Percentiles rank a stretch among this genome's conserved stretches.
These are phyloP conservation scores for Stigmatopora nigra DNA, from an alignment of 2,113 vertebrate genomes.

Conservation along the genomic window DNA sequence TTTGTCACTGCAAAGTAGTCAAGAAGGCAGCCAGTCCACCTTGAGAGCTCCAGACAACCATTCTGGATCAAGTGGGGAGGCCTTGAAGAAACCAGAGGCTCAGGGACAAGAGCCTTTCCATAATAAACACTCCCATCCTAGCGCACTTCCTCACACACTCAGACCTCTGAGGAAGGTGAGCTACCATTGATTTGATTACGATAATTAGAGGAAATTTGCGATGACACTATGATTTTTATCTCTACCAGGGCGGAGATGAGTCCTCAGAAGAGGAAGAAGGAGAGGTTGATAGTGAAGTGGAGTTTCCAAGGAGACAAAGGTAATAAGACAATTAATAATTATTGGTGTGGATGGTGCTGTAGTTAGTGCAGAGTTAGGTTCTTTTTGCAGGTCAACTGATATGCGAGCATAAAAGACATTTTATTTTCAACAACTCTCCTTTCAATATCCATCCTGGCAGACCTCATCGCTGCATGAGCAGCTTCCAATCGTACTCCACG, in stretches of 20 bases:
- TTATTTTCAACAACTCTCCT: not conserved
- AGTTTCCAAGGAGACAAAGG: slow-evolving; percentile 96
- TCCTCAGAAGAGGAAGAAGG: slow-evolving; percentile 98
- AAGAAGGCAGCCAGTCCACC: slow-evolving; percentile 46
- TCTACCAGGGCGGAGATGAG: slow-evolving; percentile 82
- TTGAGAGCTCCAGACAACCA: slow-evolving; percentile 39
- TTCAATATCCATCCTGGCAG: slow-evolving; percentile 48
- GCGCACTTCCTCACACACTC: slow-evolving; percentile 74
- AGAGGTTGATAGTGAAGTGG: slow-evolving; percentile 97
- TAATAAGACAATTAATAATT: slow-evolving; percentile 53
- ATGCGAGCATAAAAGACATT: not conserved
- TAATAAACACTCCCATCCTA: slow-evolving; percentile 63
- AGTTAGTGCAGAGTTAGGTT: no score
- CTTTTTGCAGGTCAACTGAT: no score
- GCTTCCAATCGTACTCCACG: slow-evolving; percentile 96
- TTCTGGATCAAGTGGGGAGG: slow-evolving; percentile 42
- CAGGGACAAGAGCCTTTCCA: slow-evolving; percentile 62
- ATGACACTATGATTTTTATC: slow-evolving; percentile 13
- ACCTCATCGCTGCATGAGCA: slow-evolving; percentile 91
- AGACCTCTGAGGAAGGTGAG: slow-evolving; percentile 86
- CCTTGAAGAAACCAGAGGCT: slow-evolving; percentile 39
- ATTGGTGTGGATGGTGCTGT: not conserved
- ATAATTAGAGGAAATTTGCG: slow-evolving; percentile 14
- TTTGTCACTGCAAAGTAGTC: slow-evolving; percentile 53
- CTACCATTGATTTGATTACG: not conserved